Base-by-base conservation (phyloP, 30 jellyfish, hydroid and myxozoan genomes). In the Aurelia aurita complex sp. Pacific region DNA sequence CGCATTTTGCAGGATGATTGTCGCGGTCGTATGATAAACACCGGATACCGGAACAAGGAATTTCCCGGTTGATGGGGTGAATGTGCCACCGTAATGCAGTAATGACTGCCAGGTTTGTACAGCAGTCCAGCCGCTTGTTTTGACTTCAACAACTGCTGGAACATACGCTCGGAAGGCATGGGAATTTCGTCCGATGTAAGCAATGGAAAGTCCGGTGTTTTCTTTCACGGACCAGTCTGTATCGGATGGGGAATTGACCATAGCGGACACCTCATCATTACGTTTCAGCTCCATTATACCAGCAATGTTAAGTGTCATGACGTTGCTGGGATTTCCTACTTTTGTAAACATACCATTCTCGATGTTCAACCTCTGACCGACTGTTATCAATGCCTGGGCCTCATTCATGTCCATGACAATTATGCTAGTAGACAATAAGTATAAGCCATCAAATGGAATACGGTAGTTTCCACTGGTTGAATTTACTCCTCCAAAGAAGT, bases 181-280 rank as follows among this genome's bases (percentile, higher is more conserved):
- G 1, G 89, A 67, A 29, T 46, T 89, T 64, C 72, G 69, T 18
- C 99, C 97, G 51, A 89, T 51, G 72, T 73, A 94, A 16, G 97
- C 95, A 54, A 89, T 89, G 46, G 91, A 82, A 38, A 94, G 77
- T 3, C 97, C 97, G 23, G 91, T 59, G 53, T 81, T 67, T 50
- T 74, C 81, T 32, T 79, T 71, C 67, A 94, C 76, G 1, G 83
- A 74, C 98, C 98, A 94, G 65, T 94, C 98, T 34, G 93, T 59
- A 72, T 94, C 98, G 1, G 82, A 83, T 5, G 85, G 83, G 15
- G 98, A 76, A 13, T 88, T 38, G 17, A 88, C 72, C 74, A 53
- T 69, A 1, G 85, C 69, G 54, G 64, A 94, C 2, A 88, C 76
- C 64, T 86, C 82, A 42, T 94, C 92, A 12, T 64, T 73, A 36